Evolutionary conservation across 64 coral and sea anemone genomes (phyloP).

Genomic region (Astreopora myriophthalma): DNA sequence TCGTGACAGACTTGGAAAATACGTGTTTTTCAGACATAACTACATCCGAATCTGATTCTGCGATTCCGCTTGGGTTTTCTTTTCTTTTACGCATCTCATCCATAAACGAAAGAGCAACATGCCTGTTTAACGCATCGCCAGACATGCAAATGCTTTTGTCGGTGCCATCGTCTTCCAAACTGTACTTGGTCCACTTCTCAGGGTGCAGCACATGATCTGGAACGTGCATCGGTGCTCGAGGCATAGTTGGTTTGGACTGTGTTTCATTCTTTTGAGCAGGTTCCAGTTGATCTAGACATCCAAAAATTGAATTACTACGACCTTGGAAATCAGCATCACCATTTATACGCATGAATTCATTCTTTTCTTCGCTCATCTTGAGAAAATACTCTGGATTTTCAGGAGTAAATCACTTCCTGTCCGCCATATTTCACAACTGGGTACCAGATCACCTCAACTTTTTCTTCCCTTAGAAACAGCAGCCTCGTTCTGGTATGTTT

Average conservation of each 20-base stretch:
- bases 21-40: constrained; percentile 67
- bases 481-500: constrained; percentile 51
- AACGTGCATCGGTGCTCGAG: constrained; percentile 49
- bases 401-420: no score
- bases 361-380: constrained; percentile 66
- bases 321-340: constrained; percentile 82
- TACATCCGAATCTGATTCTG: constrained; percentile 14
- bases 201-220: constrained; percentile 91
- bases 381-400: no score
- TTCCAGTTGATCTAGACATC: constrained; percentile 78
- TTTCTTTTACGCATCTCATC: constrained; percentile 82
- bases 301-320: constrained; percentile 81
- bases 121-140: constrained; percentile 74
- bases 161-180: constrained; percentile 78
- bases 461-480: constrained; percentile 12
- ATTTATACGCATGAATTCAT: constrained; percentile 71
- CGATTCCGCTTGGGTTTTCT: not conserved
- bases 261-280: constrained; percentile 26
- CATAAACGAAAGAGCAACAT: constrained; percentile 82
- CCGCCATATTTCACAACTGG: not conserved
- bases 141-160: constrained; percentile 50
- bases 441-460: constrained; percentile 44
- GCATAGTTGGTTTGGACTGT: not conserved
- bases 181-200: constrained; percentile 93
- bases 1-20: constrained; percentile 62